Evolutionary conservation across 2,113 vertebrate genomes (phyloP).

Genomic region (Piprites chloris): DNA sequence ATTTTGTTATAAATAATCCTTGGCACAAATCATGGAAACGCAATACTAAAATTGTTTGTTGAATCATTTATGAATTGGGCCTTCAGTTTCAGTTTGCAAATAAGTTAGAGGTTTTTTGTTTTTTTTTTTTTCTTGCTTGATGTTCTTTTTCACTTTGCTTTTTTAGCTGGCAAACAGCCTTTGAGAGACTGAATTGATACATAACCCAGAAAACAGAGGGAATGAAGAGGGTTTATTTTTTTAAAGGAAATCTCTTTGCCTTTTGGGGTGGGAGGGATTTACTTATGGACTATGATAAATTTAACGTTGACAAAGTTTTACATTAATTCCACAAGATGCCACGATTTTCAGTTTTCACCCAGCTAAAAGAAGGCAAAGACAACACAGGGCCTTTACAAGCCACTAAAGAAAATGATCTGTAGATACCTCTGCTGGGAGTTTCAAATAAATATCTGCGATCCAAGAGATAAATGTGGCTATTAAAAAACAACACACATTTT

Average conservation of each 20-base stretch:
- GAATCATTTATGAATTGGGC: slow-evolving; percentile 68
- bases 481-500: neutral
- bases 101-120: neutral
- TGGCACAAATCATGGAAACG: slow-evolving; percentile 59
- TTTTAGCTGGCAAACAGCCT: slow-evolving; percentile 39
- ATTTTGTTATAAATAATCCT: slow-evolving; percentile 69
- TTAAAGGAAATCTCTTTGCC: neutral
- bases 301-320: neutral
- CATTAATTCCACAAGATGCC: neutral
- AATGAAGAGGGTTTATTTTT: neutral
- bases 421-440: neutral
- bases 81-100: slow-evolving; percentile 63
- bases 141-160: slow-evolving; percentile 8
- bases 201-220: neutral
- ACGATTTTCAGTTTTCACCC: neutral
- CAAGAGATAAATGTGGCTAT: neutral
- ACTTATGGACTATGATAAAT: neutral
- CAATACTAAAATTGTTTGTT: slow-evolving; percentile 70
- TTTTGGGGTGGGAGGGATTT: neutral
- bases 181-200: neutral
- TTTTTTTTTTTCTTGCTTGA: neutral
- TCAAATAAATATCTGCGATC: neutral
- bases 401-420: neutral
- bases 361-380: neutral
- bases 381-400: neutral